A percentile compares a stretch with the other conserved stretches of the same genome.
phyloP scores from a whole-genome alignment of 2,113 vertebrate species.

The Theropithecus gelada region DNA sequence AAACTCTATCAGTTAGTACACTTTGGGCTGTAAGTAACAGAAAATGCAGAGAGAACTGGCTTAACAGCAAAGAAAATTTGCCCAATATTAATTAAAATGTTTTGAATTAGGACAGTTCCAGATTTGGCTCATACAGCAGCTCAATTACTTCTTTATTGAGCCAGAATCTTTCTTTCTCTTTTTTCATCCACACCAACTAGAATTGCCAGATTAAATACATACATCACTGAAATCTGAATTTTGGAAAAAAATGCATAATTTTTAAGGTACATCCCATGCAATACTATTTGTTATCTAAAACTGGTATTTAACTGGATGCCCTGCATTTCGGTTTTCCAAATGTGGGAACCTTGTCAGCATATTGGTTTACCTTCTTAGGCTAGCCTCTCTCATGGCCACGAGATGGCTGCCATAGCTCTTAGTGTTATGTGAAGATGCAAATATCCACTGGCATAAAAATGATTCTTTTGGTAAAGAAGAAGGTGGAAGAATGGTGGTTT shows the following conservation, averaged over 20 bases:
- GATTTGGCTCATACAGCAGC: neutral
- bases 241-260: neutral
- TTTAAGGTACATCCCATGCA: neutral
- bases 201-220: neutral
- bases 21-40: neutral
- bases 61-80: neutral
- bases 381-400: neutral
- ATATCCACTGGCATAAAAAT: neutral
- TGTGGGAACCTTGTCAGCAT: neutral
- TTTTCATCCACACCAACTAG: neutral
- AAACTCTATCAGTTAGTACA: neutral
- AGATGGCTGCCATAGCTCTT: neutral
- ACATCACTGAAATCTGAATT: neutral
- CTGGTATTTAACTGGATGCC: neutral
- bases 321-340: conserved; percentile 18
- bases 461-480: neutral
- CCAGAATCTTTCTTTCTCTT: neutral
- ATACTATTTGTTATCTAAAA: neutral
- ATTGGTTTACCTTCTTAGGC: neutral
- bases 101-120: neutral
- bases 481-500: neutral
- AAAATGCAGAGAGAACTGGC: neutral
- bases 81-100: neutral
- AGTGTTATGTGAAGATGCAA: neutral
- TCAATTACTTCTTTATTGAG: neutral